Conservation (phyloP, 2,888 invertebrate genomes). For the Tricholauxania praeusta region DNA sequence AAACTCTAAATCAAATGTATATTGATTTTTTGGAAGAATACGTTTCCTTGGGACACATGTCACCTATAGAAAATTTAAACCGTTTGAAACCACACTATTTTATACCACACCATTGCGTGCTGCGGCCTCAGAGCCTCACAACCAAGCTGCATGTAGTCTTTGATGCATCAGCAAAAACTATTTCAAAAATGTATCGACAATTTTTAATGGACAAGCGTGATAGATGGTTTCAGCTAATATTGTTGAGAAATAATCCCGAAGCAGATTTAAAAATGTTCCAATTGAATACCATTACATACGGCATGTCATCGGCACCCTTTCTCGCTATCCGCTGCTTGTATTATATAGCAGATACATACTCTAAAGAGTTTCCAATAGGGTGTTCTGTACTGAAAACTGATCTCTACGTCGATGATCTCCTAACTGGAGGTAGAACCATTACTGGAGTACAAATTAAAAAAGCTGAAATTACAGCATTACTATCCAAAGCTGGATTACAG, state of each 20-base stretch:
- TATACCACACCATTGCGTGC: slow-evolving; percentile 3
- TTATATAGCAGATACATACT: neutral
- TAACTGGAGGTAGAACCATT: neutral
- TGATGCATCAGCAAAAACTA: slow-evolving; percentile 7
- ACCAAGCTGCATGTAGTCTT: neutral
- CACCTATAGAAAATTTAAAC: neutral
- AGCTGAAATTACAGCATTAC: slow-evolving; percentile 24
- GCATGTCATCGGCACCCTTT: neutral
- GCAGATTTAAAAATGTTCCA: too few species aligned
- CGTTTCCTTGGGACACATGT: slow-evolving; percentile 6
- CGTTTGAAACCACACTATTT: neutral
- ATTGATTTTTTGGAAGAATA: slow-evolving; percentile 11
- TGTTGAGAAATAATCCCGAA: too few species aligned
- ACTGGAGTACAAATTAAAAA: neutral
- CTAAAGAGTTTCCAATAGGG: neutral
- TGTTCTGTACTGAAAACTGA: neutral
- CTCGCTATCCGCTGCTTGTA: neutral
- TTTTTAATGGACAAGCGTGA: neutral
- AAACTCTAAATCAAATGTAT: neutral
- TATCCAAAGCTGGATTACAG: slow-evolving; percentile 29
- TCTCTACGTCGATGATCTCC: slow-evolving; percentile 5
- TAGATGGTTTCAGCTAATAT: neutral
- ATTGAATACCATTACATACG: neutral
- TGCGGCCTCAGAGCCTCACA: neutral
- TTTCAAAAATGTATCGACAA: slow-evolving; percentile 13